A percentile compares a stretch with the other conserved stretches of the same genome.
phyloP scores from a whole-genome alignment of 2,797 vertebrate species.

The Parotocinclus haroldoi region DNA sequence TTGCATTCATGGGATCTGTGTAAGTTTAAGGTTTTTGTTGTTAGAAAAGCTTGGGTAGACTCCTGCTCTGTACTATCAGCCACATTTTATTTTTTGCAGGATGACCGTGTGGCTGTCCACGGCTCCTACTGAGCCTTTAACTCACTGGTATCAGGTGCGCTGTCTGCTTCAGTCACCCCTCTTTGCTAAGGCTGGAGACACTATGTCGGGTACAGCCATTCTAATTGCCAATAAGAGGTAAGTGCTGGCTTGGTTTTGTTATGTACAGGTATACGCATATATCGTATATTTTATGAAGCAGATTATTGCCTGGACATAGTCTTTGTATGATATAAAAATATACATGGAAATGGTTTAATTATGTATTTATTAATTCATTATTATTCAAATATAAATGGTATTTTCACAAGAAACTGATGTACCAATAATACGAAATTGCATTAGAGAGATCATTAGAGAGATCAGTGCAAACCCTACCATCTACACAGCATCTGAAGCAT shows the following conservation, averaged over 20 bases:
- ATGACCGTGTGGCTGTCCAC: conserved; percentile 95
- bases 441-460: no score
- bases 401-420: no score
- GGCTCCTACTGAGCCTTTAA: conserved; percentile 91
- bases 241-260: background rate
- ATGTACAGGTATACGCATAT: no score
- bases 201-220: conserved; percentile 87
- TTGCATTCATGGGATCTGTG: conserved; percentile 92
- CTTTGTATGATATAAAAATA: no score
- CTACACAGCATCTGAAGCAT: no score
- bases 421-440: no score
- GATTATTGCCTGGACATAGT: no score
- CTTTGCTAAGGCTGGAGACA: conserved; percentile 93
- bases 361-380: no score
- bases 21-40: conserved; percentile 61
- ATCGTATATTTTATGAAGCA: no score
- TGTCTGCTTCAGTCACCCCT: conserved; percentile 94
- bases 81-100: conserved; percentile 56
- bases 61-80: background rate
- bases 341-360: no score
- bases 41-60: background rate
- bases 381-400: no score
- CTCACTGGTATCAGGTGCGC: conserved; percentile 96
- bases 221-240: conserved; percentile 94
- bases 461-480: no score